phyloP scores from a whole-genome alignment of 2,113 vertebrate genomes.

The Ginglymostoma cirratum region DNA sequence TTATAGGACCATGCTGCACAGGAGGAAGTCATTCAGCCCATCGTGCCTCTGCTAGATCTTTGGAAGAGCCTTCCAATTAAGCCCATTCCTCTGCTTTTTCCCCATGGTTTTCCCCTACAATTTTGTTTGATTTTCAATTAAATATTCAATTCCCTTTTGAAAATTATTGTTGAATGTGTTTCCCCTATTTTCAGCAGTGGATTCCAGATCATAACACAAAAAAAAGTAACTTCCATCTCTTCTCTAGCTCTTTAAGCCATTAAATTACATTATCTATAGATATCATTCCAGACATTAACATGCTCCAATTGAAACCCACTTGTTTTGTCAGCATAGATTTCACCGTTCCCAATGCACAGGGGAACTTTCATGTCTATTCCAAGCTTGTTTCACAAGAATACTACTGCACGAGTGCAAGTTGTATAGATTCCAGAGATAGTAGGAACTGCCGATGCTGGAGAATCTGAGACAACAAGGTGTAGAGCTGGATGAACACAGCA shows the following conservation, averaged over 20 bases:
- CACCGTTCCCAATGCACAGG: neutral
- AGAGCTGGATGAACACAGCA: no score
- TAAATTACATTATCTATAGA: neutral
- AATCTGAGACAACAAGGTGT: no score
- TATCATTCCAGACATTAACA: neutral
- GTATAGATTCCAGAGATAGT: neutral
- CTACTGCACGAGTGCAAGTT: neutral
- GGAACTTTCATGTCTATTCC: neutral
- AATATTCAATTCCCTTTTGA: neutral
- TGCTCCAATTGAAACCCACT: neutral
- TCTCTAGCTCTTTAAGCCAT: neutral
- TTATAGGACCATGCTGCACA: neutral
- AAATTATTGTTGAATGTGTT: neutral
- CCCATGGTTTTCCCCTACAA: neutral
- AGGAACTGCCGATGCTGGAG: no score
- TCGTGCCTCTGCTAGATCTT: neutral
- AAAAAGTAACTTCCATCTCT: neutral
- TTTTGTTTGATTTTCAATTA: neutral
- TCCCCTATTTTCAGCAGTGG: neutral
- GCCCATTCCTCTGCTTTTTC: neutral
- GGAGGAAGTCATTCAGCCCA: neutral
- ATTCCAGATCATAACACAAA: slow-evolving; percentile 4
- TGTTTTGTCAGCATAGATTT: neutral
- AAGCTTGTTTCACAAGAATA: neutral
- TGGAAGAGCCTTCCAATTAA: neutral